phyloP scores from a whole-genome alignment of 2,797 vertebrate genomes.

The Enteromius afrohamiltoni region DNA sequence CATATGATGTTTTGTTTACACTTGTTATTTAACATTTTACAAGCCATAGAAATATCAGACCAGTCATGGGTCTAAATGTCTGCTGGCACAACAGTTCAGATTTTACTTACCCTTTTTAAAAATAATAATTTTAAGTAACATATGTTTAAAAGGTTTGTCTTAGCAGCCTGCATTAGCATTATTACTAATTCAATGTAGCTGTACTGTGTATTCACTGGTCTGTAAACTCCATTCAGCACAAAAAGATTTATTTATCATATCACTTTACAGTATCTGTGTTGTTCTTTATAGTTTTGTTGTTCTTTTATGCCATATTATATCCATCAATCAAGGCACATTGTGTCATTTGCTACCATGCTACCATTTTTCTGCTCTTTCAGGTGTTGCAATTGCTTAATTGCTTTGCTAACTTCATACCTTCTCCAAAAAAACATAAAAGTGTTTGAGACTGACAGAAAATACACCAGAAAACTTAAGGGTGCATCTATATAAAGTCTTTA shows the following conservation, averaged over 20 bases:
- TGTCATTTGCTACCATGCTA: neutral
- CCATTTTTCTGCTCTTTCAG: conserved; percentile 6
- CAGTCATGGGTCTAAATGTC: neutral
- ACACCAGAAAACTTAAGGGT: conserved; percentile 22
- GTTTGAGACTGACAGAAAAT: conserved; percentile 24
- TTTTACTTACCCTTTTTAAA: neutral
- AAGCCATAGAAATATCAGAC: neutral
- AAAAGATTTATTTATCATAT: neutral
- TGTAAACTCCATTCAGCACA: conserved; percentile 1
- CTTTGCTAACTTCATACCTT: conserved; percentile 10
- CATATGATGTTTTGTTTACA: too few species aligned
- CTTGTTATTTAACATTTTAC: neutral
- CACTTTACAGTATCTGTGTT: conserved; percentile 6
- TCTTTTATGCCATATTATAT: neutral
- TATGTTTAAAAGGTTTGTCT: neutral
- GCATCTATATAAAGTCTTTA: conserved; percentile 21
- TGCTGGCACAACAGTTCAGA: neutral
- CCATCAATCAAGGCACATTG: conserved; percentile 2
- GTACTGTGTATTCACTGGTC: neutral
- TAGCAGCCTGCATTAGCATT: neutral
- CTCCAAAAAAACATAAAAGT: neutral
- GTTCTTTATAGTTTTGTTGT: conserved; percentile 1
- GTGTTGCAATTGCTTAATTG: neutral
- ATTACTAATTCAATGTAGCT: neutral
- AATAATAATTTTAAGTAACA: neutral